Evolutionary conservation across 2,797 vertebrate species (phyloP), one percentile per base, ranked within the genome.

Genomic region (Coregonus sp.): DNA sequence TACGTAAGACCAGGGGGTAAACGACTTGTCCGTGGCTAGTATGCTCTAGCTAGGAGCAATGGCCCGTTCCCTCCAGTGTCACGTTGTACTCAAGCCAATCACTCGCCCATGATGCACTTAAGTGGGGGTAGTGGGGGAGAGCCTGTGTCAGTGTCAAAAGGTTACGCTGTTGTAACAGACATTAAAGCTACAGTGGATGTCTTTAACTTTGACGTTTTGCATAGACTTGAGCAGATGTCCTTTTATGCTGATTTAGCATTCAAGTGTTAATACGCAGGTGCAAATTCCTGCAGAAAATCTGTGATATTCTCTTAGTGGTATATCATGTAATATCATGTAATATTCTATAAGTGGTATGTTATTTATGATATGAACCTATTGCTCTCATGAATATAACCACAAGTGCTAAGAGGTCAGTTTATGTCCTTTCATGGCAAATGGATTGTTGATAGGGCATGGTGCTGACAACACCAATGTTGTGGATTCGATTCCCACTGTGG

Each of bases 1-100:
- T 73, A 74, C 63, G 71, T 56, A 78, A 87, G 84, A 82, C 84
- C 77, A 85, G 81, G 65, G 70, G 77, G 78, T 84, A 85, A 84
- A 78, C 29, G 29, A 78, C 75, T 80, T 76, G 72, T 72, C 73
- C 51, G 78, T 20, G n/a, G n/a, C 56, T 61, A 9, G 18, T 72
- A 67, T 35, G 37, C 63, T 63, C 16, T 52, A 6, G 0, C 70
- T 20, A 61, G 70, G 50, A n/a, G 33, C 51, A 80, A 2, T 75
- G 81, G 65, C 37, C 68, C 66, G 56, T 80, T 56, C 70, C 72
- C 25, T 75, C 70, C 18, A 29, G 72, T 70, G 73, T 78, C 75
- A 83, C 20, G 56, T 31, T 73, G 68, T n/a, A 33, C 9, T 2
- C 33, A 15, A 18, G 76, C 29, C 61, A 59, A 25, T 16, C 11